Evolutionary conservation across 2,113 vertebrate genomes (phyloP).

Genomic region (Pyxicephalus adspersus): DNA sequence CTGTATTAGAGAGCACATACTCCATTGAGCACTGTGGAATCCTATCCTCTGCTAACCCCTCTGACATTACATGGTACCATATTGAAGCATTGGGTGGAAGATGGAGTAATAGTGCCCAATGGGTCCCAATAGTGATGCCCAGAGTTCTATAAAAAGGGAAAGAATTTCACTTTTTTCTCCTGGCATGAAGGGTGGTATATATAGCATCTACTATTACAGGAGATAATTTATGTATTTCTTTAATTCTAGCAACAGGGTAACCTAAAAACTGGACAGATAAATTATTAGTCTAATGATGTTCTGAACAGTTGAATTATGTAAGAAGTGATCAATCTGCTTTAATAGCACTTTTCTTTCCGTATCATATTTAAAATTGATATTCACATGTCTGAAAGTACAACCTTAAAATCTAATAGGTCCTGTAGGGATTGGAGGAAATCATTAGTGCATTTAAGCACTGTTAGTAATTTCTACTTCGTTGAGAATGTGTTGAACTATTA

Average conservation of each 20-base stretch:
- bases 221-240: no score
- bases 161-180: no score
- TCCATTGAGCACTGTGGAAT: no score
- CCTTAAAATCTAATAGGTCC: conserved; percentile 5
- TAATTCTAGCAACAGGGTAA: neutral
- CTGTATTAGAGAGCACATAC: no score
- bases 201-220: no score
- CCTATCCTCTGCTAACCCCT: no score
- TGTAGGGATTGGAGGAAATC: neutral
- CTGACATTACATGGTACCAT: no score
- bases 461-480: neutral
- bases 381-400: neutral
- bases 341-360: conserved; percentile 4
- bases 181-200: no score
- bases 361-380: neutral
- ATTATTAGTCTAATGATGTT: neutral
- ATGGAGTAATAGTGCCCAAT: no score
- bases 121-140: no score
- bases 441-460: neutral
- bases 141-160: no score
- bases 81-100: no score
- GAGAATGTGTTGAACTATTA: conserved; percentile 12
- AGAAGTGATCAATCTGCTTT: neutral
- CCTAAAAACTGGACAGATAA: neutral
- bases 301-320: neutral